Conservation (phyloP, 2,113 vertebrate species). For the Dipodomys stephensi region DNA sequence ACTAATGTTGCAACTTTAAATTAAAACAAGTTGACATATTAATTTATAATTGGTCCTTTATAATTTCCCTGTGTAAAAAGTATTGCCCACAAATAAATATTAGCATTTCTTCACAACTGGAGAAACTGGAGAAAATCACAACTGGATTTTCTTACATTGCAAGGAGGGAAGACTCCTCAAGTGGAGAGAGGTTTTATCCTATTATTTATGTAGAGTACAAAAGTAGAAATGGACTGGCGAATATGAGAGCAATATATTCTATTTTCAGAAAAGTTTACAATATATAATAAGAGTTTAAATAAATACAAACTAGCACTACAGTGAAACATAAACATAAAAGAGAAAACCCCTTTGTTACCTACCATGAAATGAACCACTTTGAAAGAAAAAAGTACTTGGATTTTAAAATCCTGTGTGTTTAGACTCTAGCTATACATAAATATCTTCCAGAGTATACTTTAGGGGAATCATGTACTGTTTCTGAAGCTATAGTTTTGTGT, state of each 20-base stretch:
- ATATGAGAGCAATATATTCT: not conserved
- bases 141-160: conserved; percentile 31
- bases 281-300: not conserved
- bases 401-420: conserved; percentile 2
- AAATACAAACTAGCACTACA: not conserved
- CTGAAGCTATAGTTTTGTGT: not conserved
- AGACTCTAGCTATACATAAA: not conserved
- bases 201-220: not conserved
- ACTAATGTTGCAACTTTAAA: conserved; percentile 48
- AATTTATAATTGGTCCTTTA: conserved; percentile 52
- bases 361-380: not conserved
- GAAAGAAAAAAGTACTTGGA: not conserved
- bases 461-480: not conserved
- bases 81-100: conserved; percentile 51
- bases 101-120: conserved; percentile 8
- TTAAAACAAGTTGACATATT: conserved; percentile 10
- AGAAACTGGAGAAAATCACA: conserved; percentile 34
- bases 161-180: not conserved
- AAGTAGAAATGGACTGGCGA: not conserved
- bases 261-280: not conserved
- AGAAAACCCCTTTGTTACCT: not conserved
- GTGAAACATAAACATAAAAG: not conserved
- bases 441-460: not conserved
- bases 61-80: conserved; percentile 11
- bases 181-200: not conserved